Evolutionary conservation across 1,140 invertebrate species (phyloP).

Genomic region (Cepaea nemoralis): DNA sequence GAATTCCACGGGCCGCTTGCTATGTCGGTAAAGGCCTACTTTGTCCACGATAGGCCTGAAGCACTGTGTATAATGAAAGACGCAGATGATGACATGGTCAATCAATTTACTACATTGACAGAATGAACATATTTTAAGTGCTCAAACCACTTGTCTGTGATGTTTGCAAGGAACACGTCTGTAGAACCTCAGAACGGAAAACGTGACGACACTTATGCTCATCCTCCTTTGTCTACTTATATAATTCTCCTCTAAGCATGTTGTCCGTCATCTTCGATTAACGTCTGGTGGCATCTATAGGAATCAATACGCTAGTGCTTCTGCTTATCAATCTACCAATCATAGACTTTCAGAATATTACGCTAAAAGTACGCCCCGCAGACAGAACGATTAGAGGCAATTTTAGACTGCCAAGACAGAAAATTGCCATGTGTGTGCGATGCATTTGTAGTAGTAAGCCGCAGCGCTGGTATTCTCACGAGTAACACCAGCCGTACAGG

Average conservation of each 20-base stretch:
- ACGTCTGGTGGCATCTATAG: neutral
- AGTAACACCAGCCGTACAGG: neutral
- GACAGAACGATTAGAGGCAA: neutral
- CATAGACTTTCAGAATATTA: neutral
- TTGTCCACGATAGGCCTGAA: constrained; percentile 82
- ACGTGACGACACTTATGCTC: neutral
- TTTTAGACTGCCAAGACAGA: neutral
- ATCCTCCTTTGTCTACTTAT: neutral
- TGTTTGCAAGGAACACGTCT: neutral
- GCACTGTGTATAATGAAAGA: constrained; percentile 76
- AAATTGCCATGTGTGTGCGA: neutral
- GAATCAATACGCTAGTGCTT: neutral
- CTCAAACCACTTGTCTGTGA: neutral
- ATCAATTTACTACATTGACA: neutral
- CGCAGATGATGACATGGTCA: neutral
- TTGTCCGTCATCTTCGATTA: neutral
- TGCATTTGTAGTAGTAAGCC: neutral
- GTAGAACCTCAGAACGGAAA: neutral
- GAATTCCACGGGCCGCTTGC: constrained; percentile 81
- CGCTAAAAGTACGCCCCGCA: neutral
- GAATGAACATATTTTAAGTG: neutral
- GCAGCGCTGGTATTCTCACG: neutral
- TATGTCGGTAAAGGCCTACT: constrained; percentile 77
- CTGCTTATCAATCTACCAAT: neutral
- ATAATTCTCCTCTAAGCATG: neutral